Conservation (phyloP, 2,888 invertebrate species). For the Pristionchus entomophagus region DNA sequence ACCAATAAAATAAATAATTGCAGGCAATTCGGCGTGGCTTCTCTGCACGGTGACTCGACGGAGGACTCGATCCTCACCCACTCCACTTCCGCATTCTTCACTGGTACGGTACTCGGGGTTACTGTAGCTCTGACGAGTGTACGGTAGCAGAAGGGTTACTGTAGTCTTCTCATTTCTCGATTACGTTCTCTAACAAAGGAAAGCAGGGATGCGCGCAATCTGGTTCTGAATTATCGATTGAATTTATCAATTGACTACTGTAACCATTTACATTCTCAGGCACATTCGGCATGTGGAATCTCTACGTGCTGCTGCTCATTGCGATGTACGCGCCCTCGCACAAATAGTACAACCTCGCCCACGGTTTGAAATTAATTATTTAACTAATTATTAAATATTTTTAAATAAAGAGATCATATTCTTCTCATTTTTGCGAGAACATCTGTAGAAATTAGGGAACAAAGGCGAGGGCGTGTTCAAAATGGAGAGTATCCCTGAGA, state of each 20-base stretch:
- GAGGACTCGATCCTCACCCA: constrained; percentile 79
- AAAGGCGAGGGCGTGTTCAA: too few species aligned
- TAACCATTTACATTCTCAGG: constrained; percentile 80
- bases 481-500: not conserved
- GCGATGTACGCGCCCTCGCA: constrained; percentile 92
- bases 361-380: constrained; percentile 56
- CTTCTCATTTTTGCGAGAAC: too few species aligned
- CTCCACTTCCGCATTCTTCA: constrained; percentile 95
- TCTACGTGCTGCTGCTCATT: constrained; percentile 94
- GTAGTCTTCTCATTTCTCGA: too few species aligned
- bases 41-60: constrained; percentile 70
- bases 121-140: too few species aligned
- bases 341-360: constrained; percentile 75
- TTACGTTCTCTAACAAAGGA: too few species aligned
- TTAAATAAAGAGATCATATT: too few species aligned
- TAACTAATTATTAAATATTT: not conserved
- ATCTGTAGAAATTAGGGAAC: too few species aligned
- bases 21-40: constrained; percentile 84
- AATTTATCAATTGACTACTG: not conserved
- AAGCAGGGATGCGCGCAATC: too few species aligned
- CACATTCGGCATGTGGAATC: constrained; percentile 99
- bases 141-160: too few species aligned
- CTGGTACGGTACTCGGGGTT: too few species aligned
- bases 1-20: too few species aligned
- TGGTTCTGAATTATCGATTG: too few species aligned